Conservation (phyloP, 2,888 invertebrate species). For the Hydrotaea cyrtoneurina region DNA sequence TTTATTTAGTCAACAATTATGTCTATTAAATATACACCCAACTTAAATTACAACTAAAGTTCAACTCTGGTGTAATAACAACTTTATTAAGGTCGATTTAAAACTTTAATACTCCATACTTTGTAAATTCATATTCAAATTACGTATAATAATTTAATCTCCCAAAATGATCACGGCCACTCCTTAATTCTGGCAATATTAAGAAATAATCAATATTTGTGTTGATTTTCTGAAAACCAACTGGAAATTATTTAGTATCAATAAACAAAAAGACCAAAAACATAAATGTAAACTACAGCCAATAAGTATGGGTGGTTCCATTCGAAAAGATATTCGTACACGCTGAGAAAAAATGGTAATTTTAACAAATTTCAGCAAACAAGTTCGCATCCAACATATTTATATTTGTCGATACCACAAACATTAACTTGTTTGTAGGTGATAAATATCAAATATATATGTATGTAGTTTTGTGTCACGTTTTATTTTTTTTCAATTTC, state of each 20-base stretch:
- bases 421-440: too few relatives aligned
- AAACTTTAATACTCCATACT: neutral
- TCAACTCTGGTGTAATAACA: constrained; percentile 22
- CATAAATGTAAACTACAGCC: neutral
- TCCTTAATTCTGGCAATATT: constrained; percentile 24
- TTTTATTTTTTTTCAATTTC: too few relatives aligned
- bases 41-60: constrained; percentile 15
- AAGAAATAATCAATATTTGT: constrained; percentile 24
- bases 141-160: constrained; percentile 33
- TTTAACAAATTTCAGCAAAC: too few relatives aligned
- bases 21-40: constrained; percentile 9
- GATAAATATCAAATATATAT: too few relatives aligned
- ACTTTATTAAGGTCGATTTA: constrained; percentile 34
- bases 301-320: constrained; percentile 10
- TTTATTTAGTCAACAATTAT: neutral
- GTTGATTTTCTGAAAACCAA: constrained; percentile 8
- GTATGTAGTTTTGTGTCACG: too few relatives aligned
- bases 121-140: constrained; percentile 16
- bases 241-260: constrained; percentile 11
- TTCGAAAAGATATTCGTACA: neutral
- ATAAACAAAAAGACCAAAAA: neutral
- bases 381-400: too few relatives aligned
- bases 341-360: too few relatives aligned
- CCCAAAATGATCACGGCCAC: constrained; percentile 4
- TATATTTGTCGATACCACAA: too few relatives aligned